Base-by-base conservation (phyloP, 2,113 vertebrate genomes). In the Globicephala melas region DNA sequence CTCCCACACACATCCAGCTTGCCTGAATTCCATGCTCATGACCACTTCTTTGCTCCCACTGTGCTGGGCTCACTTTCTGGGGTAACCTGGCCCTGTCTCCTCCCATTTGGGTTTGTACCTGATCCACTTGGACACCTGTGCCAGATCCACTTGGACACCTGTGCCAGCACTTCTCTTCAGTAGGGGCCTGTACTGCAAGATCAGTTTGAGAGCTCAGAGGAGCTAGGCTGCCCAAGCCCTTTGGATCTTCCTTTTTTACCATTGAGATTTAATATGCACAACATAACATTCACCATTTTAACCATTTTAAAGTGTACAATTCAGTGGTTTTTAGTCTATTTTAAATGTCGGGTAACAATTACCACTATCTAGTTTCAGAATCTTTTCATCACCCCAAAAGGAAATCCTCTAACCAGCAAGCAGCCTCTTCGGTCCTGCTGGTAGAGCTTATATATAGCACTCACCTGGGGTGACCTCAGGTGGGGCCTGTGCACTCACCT, bases 1-100 rank as follows among this genome's bases (percentile, higher is more conserved):
- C 18, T 36, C 28, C 21, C 2, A 31, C 71, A 26, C 33, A 63
- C 20, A 8, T 21, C 8, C 36, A 2, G 50, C 23, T 25, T 31
- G 25, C 6, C 3, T 10, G 26, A 31, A 10, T 13, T 41, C 36
- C 36, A 1, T 9, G 14, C 13, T 31, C 11, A 2, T 18, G 14
- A 5, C 44, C 47, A 25, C 18, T 33, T 55, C 68, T 84, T 50
- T 11, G 58, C 20, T 28, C 47, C 70, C 18, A 12, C 25, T 6
- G 15, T 15, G 12, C 53, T 8, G 28, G 13, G 33, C 36, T 83
- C 9, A 15, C 4, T 26, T 1, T 31, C 23, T 14, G 3, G 55
- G 26, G 5, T 36, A 50, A 12, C 23, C 41, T 81, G 63, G n/a
- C 38, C 36, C 50, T 25, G 26, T 47, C 65, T 26, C 28, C 53